phyloP scores from a whole-genome alignment of 2,113 vertebrate genomes.

The Actenoides lindsayi region DNA sequence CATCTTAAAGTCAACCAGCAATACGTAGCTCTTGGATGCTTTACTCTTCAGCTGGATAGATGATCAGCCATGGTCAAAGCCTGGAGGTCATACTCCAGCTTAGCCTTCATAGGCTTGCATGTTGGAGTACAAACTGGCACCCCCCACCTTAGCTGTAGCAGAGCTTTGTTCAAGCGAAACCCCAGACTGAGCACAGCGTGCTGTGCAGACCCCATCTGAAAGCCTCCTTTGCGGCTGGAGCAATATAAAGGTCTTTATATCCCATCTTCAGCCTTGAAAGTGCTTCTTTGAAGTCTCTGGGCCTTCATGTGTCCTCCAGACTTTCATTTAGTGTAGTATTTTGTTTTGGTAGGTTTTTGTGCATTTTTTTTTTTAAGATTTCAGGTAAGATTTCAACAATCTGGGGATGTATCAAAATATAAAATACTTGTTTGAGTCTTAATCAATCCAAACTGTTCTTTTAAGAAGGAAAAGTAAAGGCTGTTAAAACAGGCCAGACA shows the following conservation, averaged over 20 bases:
- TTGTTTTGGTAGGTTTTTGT: not conserved
- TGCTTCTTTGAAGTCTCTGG: conserved; percentile 40
- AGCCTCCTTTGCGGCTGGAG: not conserved
- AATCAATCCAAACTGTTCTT: conserved; percentile 52
- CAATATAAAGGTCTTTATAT: not conserved
- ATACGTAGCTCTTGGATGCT: not conserved
- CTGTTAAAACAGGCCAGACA: conserved; percentile 12
- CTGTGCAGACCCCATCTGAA: not conserved
- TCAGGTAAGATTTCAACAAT: conserved; percentile 53
- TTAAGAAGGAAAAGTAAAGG: conserved; percentile 29
- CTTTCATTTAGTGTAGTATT: not conserved
- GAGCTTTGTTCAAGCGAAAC: not conserved
- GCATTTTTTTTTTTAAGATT: not conserved
- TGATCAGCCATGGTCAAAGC: not conserved
- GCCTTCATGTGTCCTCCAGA: conserved; percentile 23
- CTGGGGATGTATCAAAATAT: conserved; percentile 1
- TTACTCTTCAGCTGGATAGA: not conserved
- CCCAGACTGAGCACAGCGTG: not conserved
- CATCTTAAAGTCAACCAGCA: not conserved
- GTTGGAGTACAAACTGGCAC: not conserved
- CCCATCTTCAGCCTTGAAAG: not conserved
- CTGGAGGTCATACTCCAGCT: not conserved
- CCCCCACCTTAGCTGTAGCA: not conserved
- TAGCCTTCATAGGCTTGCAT: accelerated
- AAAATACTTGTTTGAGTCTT: conserved; percentile 9